phyloP scores from a whole-genome alignment of 1,140 invertebrate species.

The Achroia grisella region DNA sequence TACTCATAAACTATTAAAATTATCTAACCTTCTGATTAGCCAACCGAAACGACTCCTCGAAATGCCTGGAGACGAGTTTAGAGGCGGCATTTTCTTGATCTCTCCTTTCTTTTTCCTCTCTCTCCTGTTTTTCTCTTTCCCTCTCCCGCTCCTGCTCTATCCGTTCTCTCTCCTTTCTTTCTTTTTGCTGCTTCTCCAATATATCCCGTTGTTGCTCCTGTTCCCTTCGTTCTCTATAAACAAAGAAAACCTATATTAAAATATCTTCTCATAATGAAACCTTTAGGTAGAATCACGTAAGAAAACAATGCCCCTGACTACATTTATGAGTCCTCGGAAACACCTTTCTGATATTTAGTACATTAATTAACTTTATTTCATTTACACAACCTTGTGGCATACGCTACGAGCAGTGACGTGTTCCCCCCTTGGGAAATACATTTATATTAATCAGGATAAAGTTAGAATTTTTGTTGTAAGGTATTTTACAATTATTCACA shows the following conservation, averaged over 20 bases:
- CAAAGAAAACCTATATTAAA: constrained; percentile 15
- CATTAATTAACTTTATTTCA: no score
- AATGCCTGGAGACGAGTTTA: constrained; percentile 87
- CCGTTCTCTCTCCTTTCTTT: constrained; percentile 74
- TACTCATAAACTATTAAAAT: no score
- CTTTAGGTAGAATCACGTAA: background rate
- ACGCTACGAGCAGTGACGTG: no score
- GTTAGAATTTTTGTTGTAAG: no score
- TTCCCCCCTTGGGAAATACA: no score
- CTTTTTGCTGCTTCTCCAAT: constrained; percentile 75
- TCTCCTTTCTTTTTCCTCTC: constrained; percentile 77
- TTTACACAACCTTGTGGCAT: no score
- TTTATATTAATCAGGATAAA: no score
- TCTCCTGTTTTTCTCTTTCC: constrained; percentile 72
- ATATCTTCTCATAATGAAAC: background rate
- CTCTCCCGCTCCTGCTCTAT: constrained; percentile 72
- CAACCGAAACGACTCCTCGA: constrained; percentile 88
- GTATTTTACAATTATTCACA: no score
- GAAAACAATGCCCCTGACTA: no score
- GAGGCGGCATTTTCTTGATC: constrained; percentile 81
- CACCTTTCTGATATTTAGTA: no score
- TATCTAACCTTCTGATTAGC: constrained; percentile 85
- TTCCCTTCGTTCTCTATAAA: constrained; percentile 77
- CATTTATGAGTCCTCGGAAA: no score
- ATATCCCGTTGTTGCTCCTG: constrained; percentile 77